phyloP scores from a whole-genome alignment of 2,113 vertebrate species.

The Petromus typicus region DNA sequence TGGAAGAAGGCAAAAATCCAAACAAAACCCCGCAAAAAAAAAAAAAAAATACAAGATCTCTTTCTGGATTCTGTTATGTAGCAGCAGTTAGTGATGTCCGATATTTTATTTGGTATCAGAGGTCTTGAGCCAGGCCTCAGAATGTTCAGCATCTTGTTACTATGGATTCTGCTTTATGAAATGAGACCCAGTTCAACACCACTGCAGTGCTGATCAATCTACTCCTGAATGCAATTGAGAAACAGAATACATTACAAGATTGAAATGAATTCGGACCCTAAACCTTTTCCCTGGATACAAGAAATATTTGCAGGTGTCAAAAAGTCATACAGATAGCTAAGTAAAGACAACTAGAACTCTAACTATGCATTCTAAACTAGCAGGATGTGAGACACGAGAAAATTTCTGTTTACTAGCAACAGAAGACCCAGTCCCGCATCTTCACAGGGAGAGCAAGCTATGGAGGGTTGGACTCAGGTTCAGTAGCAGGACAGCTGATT shows the following conservation, averaged over 20 bases:
- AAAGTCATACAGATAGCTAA: conserved; percentile 44
- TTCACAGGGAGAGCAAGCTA: neutral
- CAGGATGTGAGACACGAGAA: neutral
- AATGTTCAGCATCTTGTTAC: neutral
- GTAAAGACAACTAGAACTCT: neutral
- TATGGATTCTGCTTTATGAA: neutral
- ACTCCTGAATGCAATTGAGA: neutral
- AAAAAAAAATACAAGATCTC: neutral
- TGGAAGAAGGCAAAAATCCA: neutral
- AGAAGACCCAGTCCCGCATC: neutral
- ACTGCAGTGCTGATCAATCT: neutral
- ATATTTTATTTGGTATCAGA: neutral
- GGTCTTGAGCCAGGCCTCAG: neutral
- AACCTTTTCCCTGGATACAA: neutral
- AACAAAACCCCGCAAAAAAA: too few species aligned
- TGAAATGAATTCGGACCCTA: neutral
- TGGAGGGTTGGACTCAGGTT: neutral
- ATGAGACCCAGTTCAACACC: neutral
- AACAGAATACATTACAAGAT: neutral
- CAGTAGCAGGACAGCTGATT: neutral
- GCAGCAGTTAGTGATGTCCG: neutral
- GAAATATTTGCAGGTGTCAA: conserved; percentile 3
- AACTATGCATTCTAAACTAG: neutral
- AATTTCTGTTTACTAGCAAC: neutral
- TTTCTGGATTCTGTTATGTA: neutral